Evolutionary conservation across 92 coral and sea anemone species (phyloP).

Genomic region (Porites divaricata): DNA sequence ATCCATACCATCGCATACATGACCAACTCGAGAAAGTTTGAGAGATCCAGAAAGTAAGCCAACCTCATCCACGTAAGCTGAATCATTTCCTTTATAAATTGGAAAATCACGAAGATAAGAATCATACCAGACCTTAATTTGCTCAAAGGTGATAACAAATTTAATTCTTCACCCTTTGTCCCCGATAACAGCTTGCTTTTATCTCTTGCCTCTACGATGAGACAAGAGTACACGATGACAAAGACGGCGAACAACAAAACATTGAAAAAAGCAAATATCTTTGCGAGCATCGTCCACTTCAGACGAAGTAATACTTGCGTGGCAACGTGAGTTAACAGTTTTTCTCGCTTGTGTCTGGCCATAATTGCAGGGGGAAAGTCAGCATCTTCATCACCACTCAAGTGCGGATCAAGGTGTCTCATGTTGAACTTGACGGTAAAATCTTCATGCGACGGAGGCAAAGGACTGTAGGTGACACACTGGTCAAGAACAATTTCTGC

Average conservation of each 20-base stretch:
- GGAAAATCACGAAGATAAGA: constrained; percentile 21
- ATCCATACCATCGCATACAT: constrained; percentile 30
- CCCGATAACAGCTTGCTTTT: constrained; percentile 11
- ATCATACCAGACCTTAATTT: constrained; percentile 16
- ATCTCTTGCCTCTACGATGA: constrained; percentile 68
- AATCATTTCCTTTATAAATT: constrained; percentile 64
- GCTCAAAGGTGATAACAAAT: neutral
- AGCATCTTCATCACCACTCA: constrained; percentile 16
- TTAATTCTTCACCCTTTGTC: neutral
- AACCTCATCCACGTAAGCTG: constrained; percentile 66
- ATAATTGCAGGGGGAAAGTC: constrained; percentile 60
- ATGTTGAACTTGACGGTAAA: constrained; percentile 74
- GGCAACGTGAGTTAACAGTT: constrained; percentile 74
- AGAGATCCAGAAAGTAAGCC: constrained; percentile 62
- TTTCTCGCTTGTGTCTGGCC: constrained; percentile 75
- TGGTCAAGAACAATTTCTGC: constrained; percentile 79
- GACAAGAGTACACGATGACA: constrained; percentile 51
- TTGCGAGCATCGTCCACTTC: constrained; percentile 85
- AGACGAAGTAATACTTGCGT: constrained; percentile 69
- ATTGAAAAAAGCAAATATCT: constrained; percentile 53
- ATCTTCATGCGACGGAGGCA: constrained; percentile 67
- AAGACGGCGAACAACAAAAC: constrained; percentile 40
- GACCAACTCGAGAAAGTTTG: constrained; percentile 68
- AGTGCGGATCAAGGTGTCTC: constrained; percentile 77
- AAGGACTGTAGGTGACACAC: constrained; percentile 65